These are phyloP conservation scores for Cryptotermes secundus DNA, from an alignment of 1,140 invertebrate species.

Conservation along the genomic window DNA sequence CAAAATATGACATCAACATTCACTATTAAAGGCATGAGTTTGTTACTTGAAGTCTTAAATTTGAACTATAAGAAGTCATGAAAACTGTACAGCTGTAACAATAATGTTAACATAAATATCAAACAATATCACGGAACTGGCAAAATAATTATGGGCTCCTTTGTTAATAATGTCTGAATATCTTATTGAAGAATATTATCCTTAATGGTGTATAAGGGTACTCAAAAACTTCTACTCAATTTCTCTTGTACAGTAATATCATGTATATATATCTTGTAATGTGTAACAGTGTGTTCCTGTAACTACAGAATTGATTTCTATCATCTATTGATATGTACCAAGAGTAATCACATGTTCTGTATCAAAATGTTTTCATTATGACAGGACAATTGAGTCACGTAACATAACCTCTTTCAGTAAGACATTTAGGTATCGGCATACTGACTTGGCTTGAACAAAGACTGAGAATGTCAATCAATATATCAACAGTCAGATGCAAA, in stretches of 20 bases:
- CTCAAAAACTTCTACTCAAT: not conserved
- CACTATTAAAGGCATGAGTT: not conserved
- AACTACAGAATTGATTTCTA: constrained; percentile 1
- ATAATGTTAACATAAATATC: not conserved
- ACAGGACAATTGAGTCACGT: not conserved
- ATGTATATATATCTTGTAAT: not conserved
- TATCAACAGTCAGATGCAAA: too few relatives aligned
- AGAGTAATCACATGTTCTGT: not conserved
- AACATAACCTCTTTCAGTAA: not conserved
- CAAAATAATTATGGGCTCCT: not conserved
- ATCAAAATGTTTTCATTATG: not conserved
- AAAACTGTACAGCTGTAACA: not conserved
- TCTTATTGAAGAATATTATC: too few relatives aligned
- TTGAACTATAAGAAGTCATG: too few relatives aligned
- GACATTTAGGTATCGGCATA: too few relatives aligned
- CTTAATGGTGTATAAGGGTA: not conserved
- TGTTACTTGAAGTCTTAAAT: not conserved
- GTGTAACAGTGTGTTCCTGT: not conserved
- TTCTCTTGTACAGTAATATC: not conserved
- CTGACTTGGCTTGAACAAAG: too few relatives aligned
- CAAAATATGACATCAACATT: not conserved
- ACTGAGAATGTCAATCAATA: too few relatives aligned
- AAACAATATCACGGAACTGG: not conserved
- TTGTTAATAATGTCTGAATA: too few relatives aligned
- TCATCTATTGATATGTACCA: not conserved